Conservation (phyloP, 2,888 invertebrate species). For the Oligia latruncula region DNA sequence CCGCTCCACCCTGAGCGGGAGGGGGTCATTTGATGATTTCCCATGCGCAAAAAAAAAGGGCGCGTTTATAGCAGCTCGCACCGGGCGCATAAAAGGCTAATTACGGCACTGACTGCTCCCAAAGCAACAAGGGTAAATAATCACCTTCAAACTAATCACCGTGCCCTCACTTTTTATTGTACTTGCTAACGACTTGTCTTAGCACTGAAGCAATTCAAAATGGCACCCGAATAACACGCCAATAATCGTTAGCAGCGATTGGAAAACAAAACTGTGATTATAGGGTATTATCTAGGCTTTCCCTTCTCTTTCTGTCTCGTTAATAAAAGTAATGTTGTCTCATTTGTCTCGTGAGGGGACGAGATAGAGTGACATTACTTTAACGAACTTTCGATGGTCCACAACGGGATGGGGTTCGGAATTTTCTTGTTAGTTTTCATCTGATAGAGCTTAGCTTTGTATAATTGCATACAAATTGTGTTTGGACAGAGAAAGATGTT, state of each 20-base stretch:
- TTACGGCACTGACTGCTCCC: too few species aligned
- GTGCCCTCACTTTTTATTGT: slow-evolving; percentile 83
- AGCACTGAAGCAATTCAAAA: slow-evolving; percentile 89
- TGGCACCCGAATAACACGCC: slow-evolving; percentile 91
- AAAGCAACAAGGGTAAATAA: slow-evolving; percentile 60
- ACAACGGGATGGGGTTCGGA: slow-evolving; percentile 77
- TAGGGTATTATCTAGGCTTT: slow-evolving; percentile 85
- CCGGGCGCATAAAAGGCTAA: too few species aligned
- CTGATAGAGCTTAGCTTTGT: slow-evolving; percentile 66
- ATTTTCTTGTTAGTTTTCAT: slow-evolving; percentile 71
- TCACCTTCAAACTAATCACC: slow-evolving; percentile 78
- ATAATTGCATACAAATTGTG: slow-evolving; percentile 68
- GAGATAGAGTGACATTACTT: slow-evolving; percentile 88
- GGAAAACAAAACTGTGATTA: slow-evolving; percentile 93
- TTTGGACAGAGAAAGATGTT: slow-evolving; percentile 42
- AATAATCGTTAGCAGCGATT: slow-evolving; percentile 92
- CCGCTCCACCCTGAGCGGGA: too few species aligned
- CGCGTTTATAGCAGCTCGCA: too few species aligned
- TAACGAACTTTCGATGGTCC: slow-evolving; percentile 89
- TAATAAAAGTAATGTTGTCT: slow-evolving; percentile 72
- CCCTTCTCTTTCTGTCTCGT: slow-evolving; percentile 75
- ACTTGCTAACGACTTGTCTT: slow-evolving; percentile 88
- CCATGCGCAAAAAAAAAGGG: too few species aligned
- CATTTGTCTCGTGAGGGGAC: slow-evolving; percentile 82
- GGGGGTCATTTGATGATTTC: too few species aligned